Conservation (phyloP, 2,888 invertebrate genomes). For the Tenthredo amoena region DNA sequence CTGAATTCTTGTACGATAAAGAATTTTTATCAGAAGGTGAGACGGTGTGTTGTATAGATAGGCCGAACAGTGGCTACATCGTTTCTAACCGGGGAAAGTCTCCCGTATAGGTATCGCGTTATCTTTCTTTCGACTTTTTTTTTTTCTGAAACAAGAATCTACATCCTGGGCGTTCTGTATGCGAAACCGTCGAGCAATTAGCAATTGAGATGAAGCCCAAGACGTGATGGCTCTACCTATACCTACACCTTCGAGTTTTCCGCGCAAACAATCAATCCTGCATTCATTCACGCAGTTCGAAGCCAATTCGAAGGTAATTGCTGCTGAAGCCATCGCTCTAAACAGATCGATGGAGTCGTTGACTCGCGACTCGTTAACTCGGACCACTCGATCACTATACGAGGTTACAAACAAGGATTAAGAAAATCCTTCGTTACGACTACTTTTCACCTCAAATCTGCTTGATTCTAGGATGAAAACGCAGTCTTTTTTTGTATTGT, state of each 20-base stretch:
- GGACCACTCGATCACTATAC: background rate
- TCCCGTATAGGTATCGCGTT: background rate
- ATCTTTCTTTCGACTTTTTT: background rate
- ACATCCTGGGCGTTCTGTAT: constrained; percentile 31
- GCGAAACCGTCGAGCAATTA: constrained; percentile 33
- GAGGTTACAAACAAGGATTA: background rate
- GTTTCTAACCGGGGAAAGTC: background rate
- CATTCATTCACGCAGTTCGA: constrained; percentile 14
- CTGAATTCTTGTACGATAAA: constrained; percentile 28
- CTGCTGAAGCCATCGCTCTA: constrained; percentile 14
- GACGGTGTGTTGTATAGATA: background rate
- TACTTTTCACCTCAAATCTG: background rate
- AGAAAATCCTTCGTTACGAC: background rate
- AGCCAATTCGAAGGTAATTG: constrained; percentile 37
- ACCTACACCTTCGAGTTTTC: background rate
- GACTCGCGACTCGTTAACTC: constrained; percentile 1
- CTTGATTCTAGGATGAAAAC: background rate
- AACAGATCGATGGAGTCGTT: constrained; percentile 18
- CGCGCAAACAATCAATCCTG: constrained; percentile 40
- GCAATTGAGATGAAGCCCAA: constrained; percentile 50
- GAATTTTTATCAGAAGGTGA: background rate
- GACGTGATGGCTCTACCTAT: constrained; percentile 37
- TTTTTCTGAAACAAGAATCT: background rate
- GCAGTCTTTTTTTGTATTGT: background rate
- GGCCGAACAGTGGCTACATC: background rate